Conservation (phyloP, 2,113 vertebrate genomes). For the Morone saxatilis region DNA sequence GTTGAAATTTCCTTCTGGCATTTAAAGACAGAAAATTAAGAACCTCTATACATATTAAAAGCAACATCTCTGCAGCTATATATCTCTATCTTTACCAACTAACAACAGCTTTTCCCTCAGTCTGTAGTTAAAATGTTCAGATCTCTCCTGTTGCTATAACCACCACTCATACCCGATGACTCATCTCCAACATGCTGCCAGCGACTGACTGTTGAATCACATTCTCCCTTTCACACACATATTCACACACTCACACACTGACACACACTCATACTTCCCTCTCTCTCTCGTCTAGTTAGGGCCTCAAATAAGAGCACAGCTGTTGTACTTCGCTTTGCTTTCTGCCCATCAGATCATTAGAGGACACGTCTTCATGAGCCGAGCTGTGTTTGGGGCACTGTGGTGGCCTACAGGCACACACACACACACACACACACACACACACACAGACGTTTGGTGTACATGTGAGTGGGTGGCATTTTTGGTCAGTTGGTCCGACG, state of each 20-base stretch:
- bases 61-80: neutral
- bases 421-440: no score
- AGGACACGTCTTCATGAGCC: neutral
- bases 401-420: neutral
- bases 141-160: constrained; percentile 63
- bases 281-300: constrained; percentile 9
- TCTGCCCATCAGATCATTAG: constrained; percentile 17
- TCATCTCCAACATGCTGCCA: constrained; percentile 70
- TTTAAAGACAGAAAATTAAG: neutral
- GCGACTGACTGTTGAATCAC: constrained; percentile 49
- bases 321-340: constrained; percentile 30
- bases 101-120: neutral
- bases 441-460: neutral
- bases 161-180: constrained; percentile 65
- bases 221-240: constrained; percentile 43
- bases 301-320: constrained; percentile 56
- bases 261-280: constrained; percentile 12
- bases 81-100: neutral
- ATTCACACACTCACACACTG: constrained; percentile 14
- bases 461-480: no score
- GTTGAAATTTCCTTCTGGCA: neutral
- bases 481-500: neutral
- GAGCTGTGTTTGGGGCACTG: neutral
- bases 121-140: constrained; percentile 24
- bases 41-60: neutral